Evolutionary conservation across 92 coral and sea anemone species (phyloP).

Genomic region (Epizoanthus scotinus): DNA sequence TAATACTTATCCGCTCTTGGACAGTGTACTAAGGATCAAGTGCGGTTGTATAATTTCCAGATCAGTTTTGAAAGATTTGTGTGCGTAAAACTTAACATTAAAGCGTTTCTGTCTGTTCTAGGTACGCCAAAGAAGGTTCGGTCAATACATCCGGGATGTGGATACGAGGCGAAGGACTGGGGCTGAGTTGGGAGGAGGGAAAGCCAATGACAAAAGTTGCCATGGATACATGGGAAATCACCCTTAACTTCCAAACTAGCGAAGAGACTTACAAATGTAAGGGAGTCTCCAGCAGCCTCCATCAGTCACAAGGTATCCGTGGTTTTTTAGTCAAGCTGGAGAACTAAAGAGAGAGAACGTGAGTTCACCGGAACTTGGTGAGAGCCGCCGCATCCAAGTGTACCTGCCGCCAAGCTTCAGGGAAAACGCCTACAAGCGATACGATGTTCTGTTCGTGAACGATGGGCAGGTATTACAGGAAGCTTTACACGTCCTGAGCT

Average conservation of each 20-base stretch:
- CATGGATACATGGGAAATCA: slow-evolving; percentile 53
- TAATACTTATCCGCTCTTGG: too few relatives aligned
- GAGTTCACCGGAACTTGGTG: slow-evolving; percentile 42
- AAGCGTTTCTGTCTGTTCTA: neutral
- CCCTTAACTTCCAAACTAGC: slow-evolving; percentile 27
- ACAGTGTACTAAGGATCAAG: too few relatives aligned
- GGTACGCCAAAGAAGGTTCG: neutral
- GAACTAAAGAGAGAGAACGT: slow-evolving; percentile 23
- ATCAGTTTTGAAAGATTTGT: neutral
- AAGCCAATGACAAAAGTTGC: slow-evolving; percentile 17
- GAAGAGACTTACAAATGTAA: slow-evolving; percentile 15
- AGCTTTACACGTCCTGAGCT: neutral
- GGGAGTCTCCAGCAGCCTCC: slow-evolving; percentile 22
- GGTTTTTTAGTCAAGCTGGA: slow-evolving; percentile 50
- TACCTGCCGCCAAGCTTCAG: slow-evolving; percentile 53
- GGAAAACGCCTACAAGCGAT: slow-evolving; percentile 49
- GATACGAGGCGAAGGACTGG: slow-evolving; percentile 52
- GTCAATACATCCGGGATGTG: slow-evolving; percentile 36
- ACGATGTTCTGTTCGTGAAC: slow-evolving; percentile 45
- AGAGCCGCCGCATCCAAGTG: slow-evolving; percentile 19
- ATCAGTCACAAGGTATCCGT: slow-evolving; percentile 39
- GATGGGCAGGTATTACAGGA: slow-evolving; percentile 37
- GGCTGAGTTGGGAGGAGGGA: slow-evolving; percentile 52
- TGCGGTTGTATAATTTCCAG: too few relatives aligned
- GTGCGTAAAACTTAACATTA: neutral